Evolutionary conservation across 2,797 vertebrate genomes (phyloP), one percentile per base, ranked within the genome.

Genomic region (Petrocephalus sullivani): DNA sequence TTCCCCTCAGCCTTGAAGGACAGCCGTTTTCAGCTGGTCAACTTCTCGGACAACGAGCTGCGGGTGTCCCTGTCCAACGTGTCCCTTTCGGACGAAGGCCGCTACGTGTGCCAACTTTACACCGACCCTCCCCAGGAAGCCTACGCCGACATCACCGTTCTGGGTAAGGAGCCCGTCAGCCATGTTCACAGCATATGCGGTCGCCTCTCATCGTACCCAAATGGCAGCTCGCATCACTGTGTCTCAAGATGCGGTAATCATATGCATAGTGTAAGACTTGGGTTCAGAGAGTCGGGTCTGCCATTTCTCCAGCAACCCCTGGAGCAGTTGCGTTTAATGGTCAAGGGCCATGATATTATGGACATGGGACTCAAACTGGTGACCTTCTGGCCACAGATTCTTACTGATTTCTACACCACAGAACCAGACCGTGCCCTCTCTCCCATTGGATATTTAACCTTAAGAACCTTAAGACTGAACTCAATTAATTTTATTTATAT

Each of bases 1-100:
- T 88, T 86, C 51, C 87, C 87, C 83, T 0, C 95, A 99, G 98
- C 98, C 1, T 93, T 99, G 93, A 99, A 99, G 94, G 98, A 99
- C 93, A 96, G 97, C 92, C 96, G 98, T 91, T 99, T 99, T 93
- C 98, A 99, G 96, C 95, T 99, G 95, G 97, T 99, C 94, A 99
- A 99, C 96, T 99, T 99, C 96, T 98, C 98, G 53, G 98, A 98
- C 95, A 99, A 98, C 7, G 98, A 99, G 95, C 96, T 99, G 90
- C 96, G 97, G 82, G 98, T 99, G 92, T 98, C 98, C 0, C 93
- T 99, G 95, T 99, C 98, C 8, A 99, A 99, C 0, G 98, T 99
- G 92, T 98, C 98, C 9, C 95, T 99, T 91, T 97, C 97, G 71
- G 98, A 99, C 9, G 98, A 99, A 91, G 98, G 98, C 86, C 96